Conservation (phyloP, 2,888 invertebrate genomes). For the Spicauda simplicius region DNA sequence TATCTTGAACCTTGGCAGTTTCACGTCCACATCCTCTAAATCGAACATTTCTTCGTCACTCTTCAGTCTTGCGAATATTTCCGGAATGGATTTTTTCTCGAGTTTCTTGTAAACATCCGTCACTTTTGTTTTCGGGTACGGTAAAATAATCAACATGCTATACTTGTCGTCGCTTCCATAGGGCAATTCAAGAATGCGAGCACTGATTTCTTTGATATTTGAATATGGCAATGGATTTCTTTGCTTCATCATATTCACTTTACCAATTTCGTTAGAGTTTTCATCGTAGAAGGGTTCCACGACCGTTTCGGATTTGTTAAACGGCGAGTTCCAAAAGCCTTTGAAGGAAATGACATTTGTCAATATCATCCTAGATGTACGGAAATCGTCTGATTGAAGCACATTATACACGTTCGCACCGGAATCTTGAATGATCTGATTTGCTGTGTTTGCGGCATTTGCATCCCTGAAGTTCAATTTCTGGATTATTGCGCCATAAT, state of each 20-base stretch:
- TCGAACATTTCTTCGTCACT: constrained; percentile 75
- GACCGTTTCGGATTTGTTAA: constrained; percentile 84
- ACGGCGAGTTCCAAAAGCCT: constrained; percentile 86
- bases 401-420: constrained; percentile 74
- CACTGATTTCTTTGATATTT: constrained; percentile 80
- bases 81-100: constrained; percentile 70
- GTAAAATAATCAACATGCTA: constrained; percentile 88
- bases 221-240: constrained; percentile 84
- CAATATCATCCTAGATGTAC: constrained; percentile 85
- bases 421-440: constrained; percentile 65
- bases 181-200: constrained; percentile 87
- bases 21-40: constrained; percentile 86
- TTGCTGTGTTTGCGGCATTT: constrained; percentile 61
- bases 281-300: constrained; percentile 86
- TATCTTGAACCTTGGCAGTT: constrained; percentile 86
- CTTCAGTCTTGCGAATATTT: constrained; percentile 79
- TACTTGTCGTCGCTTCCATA: constrained; percentile 85
- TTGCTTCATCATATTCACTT: constrained; percentile 91
- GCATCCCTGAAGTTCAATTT: constrained; percentile 69
- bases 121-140: constrained; percentile 80
- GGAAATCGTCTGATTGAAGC: constrained; percentile 78
- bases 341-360: constrained; percentile 89
- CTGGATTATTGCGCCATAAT: constrained; percentile 69
- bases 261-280: constrained; percentile 73
- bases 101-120: constrained; percentile 81